Evolutionary conservation across 2,888 invertebrate species (phyloP).

Genomic region (Chrysotoxum bicinctum): DNA sequence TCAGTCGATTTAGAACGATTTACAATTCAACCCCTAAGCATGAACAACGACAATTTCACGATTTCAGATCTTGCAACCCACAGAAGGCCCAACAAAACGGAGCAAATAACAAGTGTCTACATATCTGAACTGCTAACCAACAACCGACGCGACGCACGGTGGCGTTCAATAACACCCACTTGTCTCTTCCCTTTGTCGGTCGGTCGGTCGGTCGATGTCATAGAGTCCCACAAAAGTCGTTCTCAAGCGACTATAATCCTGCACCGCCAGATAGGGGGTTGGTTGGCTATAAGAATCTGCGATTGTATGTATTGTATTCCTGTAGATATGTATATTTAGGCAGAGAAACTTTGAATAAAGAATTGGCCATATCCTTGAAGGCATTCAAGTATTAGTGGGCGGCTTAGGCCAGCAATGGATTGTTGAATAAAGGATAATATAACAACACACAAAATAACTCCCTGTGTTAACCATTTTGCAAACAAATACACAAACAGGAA

Average conservation of each 20-base stretch:
- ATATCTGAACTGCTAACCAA: slow-evolving; percentile 47
- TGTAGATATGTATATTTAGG: not conserved
- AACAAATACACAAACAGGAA: slow-evolving; percentile 46
- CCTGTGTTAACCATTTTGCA: slow-evolving; percentile 56
- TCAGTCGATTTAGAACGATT: slow-evolving; percentile 34
- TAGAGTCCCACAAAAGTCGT: slow-evolving; percentile 25
- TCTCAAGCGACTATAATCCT: slow-evolving; percentile 47
- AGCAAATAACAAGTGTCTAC: slow-evolving; percentile 53
- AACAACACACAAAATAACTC: slow-evolving; percentile 57
- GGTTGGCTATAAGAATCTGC: slow-evolving; percentile 20
- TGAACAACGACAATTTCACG: slow-evolving; percentile 14
- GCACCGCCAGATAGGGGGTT: not conserved
- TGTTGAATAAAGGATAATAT: slow-evolving; percentile 40
- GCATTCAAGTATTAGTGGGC: slow-evolving; percentile 37
- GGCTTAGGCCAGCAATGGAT: slow-evolving; percentile 7
- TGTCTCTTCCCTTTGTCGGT: not conserved
- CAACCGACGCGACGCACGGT: not conserved
- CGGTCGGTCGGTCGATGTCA: not conserved
- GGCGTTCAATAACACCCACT: not conserved
- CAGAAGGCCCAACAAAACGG: slow-evolving; percentile 9
- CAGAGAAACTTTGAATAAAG: slow-evolving; percentile 21
- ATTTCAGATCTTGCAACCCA: not conserved
- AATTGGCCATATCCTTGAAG: slow-evolving; percentile 44
- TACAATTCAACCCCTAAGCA: slow-evolving; percentile 41
- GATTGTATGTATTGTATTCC: slow-evolving; percentile 7